phyloP scores from a whole-genome alignment of 2,113 vertebrate genomes.

The Paedocypris sp. region DNA sequence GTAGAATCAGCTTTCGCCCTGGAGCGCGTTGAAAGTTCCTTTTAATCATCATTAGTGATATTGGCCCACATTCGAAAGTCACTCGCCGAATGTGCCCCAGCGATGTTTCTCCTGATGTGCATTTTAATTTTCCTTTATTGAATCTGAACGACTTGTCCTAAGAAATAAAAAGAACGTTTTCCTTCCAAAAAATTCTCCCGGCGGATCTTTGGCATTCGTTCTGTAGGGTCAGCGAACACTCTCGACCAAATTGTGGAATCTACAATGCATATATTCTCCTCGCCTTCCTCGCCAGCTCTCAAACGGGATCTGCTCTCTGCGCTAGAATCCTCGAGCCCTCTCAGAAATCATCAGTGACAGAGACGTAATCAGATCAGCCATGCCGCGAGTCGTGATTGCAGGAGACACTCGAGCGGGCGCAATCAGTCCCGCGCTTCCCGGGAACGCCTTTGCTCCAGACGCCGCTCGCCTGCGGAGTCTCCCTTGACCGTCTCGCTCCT shows the following conservation, averaged over 20 bases:
- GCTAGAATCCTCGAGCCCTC: slow-evolving; percentile 7
- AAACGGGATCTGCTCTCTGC: slow-evolving; percentile 14
- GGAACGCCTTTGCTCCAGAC: background rate
- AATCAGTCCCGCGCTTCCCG: slow-evolving; percentile 22
- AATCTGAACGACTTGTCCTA: background rate
- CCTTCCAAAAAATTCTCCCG: background rate
- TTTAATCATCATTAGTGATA: slow-evolving; percentile 10
- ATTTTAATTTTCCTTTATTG: slow-evolving; percentile 4
- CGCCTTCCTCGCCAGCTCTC: background rate
- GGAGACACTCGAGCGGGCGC: slow-evolving; percentile 21
- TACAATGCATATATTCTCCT: slow-evolving; percentile 16
- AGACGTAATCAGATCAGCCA: slow-evolving; percentile 26
- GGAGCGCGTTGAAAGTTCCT: background rate
- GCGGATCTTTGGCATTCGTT: slow-evolving; percentile 4
- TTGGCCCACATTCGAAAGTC: slow-evolving; percentile 4
- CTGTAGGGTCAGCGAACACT: background rate
- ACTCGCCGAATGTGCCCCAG: background rate
- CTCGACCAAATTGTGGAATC: background rate
- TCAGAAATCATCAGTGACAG: slow-evolving; percentile 29
- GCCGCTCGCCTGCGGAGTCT: background rate
- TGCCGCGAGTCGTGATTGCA: slow-evolving; percentile 21
- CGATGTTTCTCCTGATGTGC: background rate
- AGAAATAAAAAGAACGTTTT: background rate
- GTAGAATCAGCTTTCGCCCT: background rate
- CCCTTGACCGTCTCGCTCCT: background rate